Evolutionary conservation across 2,113 vertebrate genomes (phyloP), one percentile per base, ranked within the genome.

Genomic region (Sula dactylatra): DNA sequence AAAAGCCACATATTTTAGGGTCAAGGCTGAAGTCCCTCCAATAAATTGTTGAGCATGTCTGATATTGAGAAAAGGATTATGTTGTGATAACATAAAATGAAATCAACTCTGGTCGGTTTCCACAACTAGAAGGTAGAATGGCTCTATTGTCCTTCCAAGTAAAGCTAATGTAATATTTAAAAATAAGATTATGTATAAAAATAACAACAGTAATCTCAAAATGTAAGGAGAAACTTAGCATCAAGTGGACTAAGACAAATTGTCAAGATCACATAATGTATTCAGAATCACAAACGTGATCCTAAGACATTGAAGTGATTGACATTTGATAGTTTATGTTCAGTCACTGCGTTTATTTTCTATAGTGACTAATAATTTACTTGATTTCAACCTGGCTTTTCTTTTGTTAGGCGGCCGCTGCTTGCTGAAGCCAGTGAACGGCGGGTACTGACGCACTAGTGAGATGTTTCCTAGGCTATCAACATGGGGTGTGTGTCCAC

Each of bases 211-310:
- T 36, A 38, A 19, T 44, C 9, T 26, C 7, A n/a, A 91, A 58
- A 44, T 1, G 5, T 29, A 19, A 86, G 42, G 69, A n/a, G 64
- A 45, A 76, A 70, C 15, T 58, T 61, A 62, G 21, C 49, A 22
- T 25, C 19, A n/a, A 49, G 38, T 5, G 8, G 26, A 5, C 42
- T 34, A 31, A 76, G 26, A 72, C 11, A 82, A 77, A 38, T 19
- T 26, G 18, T 16, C 13, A 1, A 0, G 3, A 24, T 38, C 47
- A 38, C 14, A 2, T 7, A 13, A 47, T 2, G 2, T 16, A 34
- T 19, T 55, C 80, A 42, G n/a, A 45, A 11, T 22, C 27, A 44
- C 64, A 49, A 5, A 9, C 16, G 3, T 1, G 85, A 56, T 59
- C 78, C 67, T 45, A 19, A 69, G 80, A 10, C 64, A 2, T 9